A percentile compares a stretch with the other conserved stretches of the same genome.
Conservation (phyloP, 2,797 vertebrate genomes). For the Botia almorhae region DNA sequence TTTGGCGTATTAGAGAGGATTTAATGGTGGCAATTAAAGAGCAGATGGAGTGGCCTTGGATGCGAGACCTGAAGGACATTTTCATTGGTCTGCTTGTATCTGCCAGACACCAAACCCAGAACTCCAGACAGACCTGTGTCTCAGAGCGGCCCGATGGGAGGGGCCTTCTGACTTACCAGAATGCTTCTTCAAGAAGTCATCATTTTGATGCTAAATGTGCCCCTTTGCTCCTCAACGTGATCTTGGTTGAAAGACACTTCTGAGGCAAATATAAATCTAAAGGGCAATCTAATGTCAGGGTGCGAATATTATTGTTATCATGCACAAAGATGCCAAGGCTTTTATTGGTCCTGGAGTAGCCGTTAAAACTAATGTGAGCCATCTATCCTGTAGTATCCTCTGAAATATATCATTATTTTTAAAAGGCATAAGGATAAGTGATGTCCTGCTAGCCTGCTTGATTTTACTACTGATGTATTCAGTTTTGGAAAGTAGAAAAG, state of each 20-base stretch:
- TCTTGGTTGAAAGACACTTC: constrained; percentile 26
- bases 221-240: not conserved
- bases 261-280: constrained; percentile 29
- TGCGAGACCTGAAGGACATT: constrained; percentile 66
- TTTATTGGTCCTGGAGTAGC: constrained; percentile 29
- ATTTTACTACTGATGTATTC: constrained; percentile 36
- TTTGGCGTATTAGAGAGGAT: constrained; percentile 60
- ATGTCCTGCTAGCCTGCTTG: constrained; percentile 28
- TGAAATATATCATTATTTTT: constrained; percentile 39
- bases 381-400: constrained; percentile 22
- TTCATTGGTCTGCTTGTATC: constrained; percentile 63
- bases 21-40: constrained; percentile 66
- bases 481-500: not conserved
- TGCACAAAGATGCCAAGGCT: constrained; percentile 16
- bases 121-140: constrained; percentile 25
- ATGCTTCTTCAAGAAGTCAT: not conserved
- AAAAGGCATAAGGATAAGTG: constrained; percentile 38
- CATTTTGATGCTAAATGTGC: constrained; percentile 15
- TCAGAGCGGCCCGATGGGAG: constrained; percentile 21
- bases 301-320: constrained; percentile 32
- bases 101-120: constrained; percentile 57
- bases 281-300: constrained; percentile 35
- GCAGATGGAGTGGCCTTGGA: constrained; percentile 65
- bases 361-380: constrained; percentile 30
- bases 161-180: constrained; percentile 9